Conservation (phyloP, 2,888 invertebrate genomes). For the Meandrusa payeni region DNA sequence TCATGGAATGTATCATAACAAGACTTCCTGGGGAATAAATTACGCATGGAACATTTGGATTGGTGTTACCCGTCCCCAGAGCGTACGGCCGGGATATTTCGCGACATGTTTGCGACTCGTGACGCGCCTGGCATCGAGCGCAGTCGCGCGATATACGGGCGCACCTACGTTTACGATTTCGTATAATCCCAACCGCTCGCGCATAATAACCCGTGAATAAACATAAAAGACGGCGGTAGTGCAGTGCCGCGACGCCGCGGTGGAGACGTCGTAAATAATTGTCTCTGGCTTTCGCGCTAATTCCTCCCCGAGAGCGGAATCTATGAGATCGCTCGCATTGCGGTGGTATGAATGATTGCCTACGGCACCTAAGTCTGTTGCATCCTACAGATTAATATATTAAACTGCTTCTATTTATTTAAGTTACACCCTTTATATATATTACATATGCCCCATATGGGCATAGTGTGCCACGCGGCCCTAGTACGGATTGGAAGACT, state of each 20-base stretch:
- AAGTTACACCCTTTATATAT: too few relatives aligned
- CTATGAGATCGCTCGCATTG: slow-evolving; percentile 50
- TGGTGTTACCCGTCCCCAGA: slow-evolving; percentile 39
- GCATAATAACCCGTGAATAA: slow-evolving; percentile 71
- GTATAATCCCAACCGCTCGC: slow-evolving; percentile 60
- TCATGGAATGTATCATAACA: too few relatives aligned
- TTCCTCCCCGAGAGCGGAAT: slow-evolving; percentile 58
- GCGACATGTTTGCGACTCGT: slow-evolving; percentile 66
- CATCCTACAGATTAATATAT: slow-evolving; percentile 31
- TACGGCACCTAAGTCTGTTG: slow-evolving; percentile 43
- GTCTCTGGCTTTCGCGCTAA: slow-evolving; percentile 62
- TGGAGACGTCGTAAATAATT: slow-evolving; percentile 68
- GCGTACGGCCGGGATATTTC: slow-evolving; percentile 54
- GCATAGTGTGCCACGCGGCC: too few relatives aligned
- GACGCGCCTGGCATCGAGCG: slow-evolving; percentile 57
- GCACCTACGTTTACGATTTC: slow-evolving; percentile 65
- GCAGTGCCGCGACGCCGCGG: slow-evolving; percentile 56
- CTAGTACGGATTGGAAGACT: too few relatives aligned
- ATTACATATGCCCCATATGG: too few relatives aligned
- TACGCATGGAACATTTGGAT: too few relatives aligned
- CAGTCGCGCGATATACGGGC: slow-evolving; percentile 61
- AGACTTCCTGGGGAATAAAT: too few relatives aligned
- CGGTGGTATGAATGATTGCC: slow-evolving; percentile 44
- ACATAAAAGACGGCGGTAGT: slow-evolving; percentile 58
- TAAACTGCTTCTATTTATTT: too few relatives aligned